Base-by-base conservation (phyloP, 2,797 vertebrate species). In the Perodicticus potto region DNA sequence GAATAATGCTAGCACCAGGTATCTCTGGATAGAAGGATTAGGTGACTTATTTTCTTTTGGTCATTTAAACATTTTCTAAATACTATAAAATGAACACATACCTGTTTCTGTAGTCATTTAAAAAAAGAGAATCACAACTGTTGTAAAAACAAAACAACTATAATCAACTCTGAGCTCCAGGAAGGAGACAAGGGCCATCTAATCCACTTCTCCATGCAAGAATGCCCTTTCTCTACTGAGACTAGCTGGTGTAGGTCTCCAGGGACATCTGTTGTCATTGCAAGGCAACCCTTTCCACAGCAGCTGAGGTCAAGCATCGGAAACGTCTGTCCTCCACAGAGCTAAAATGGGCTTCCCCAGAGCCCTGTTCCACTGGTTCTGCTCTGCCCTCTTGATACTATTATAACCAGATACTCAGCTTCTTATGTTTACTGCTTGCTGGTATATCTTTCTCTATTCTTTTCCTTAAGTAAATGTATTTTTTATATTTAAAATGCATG, bases 1-100 rank as follows among this genome's bases (percentile, higher is more conserved):
- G 65, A 63, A 84, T 91, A 93, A 81, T 45, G 34, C 43, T 84
- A 78, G 29, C 63, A 20, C 3, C 10, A 81, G 22, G 27, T 65
- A 65, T 90, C 32, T 59, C 32, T 81, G n/a, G 8, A 59, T 65
- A 13, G 55, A 77, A 89, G 61, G 13, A 72, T 72, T n/a, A 83
- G 37, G 57, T 61, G 65, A 69, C 32, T 53, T 74, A 32, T 53
- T 78, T 89, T 84, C 49, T 89, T 89, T 34, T 40, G n/a, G 55
- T 12, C 57, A 89, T 77, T 89, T 86, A 34, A 67, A 82, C 37
- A 10, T 83, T 69, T 93, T 92, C 87, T 92, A 74, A 92, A 59
- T 61, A 45, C 43, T 90, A 77, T 67, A 53, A 85, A 89, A 92
- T 89, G 37, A 86, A 78, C 34, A 82, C 20, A 86, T 22, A 80